Evolutionary conservation across 2,797 vertebrate species (phyloP), one percentile per base, ranked within the genome.

Genomic region (Novumbra hubbsi): DNA sequence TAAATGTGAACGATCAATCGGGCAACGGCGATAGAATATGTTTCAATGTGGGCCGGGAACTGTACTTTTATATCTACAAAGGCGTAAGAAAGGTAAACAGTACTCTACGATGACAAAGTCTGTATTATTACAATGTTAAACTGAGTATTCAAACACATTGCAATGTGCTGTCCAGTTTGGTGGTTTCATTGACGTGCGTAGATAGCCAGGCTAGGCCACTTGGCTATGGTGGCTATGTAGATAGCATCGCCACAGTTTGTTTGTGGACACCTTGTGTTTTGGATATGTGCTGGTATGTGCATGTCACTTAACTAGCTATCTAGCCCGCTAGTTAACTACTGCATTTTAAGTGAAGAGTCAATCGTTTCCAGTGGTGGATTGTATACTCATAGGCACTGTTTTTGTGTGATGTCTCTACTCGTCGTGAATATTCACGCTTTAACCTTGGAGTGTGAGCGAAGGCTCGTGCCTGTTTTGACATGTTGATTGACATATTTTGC

Each of bases 61-160:
- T 99, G 70, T 99, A 99, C 95, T 99, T 99, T 93, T 98, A 99
- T 86, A 99, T 99, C 93, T 99, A 99, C 95, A 98, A 98, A 95
- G 96, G 97, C 93, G 96, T 98, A 94, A 93, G 94, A 94, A 91
- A 91, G 96, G 96, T 96, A 95, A 97, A 96, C 94, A 94, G 89
- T 86, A 88, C 88, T 90, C 93, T 92, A 88, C 16, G 32, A 93
- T 85, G 17, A 71, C 62, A 15, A 50, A 49, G 76, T 64, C 50
- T 14, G 52, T 49, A 24, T 28, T 55, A 75, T 8, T 68, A 45
- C 1, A 16, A 5, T 30, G 4, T 2, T 48, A 3, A 64, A 30
- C 15, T 63, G n/a, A 21, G 19, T 45, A 6, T 64, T 28, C 27
- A 30, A 49, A 48, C 48, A 41, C 30, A 73, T 73, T 19, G 65